Conservation (phyloP, 2,113 vertebrate species). For the Zosterops pallidus region DNA sequence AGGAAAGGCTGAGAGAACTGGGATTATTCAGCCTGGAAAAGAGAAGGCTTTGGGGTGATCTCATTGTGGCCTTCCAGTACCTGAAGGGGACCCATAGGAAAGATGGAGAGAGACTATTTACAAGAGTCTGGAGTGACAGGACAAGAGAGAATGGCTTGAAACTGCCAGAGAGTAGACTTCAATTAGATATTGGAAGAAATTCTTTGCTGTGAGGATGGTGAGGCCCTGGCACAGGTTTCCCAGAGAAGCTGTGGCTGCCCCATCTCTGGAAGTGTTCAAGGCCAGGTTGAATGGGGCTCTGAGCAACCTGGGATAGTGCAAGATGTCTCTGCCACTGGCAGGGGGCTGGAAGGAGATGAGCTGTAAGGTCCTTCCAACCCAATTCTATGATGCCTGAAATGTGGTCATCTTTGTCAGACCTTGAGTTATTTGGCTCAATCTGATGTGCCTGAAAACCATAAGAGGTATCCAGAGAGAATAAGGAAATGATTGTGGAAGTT, state of each 20-base stretch:
- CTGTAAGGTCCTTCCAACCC: neutral
- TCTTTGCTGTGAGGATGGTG: neutral
- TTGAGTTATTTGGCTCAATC: neutral
- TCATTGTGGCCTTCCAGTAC: neutral
- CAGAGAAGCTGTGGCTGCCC: fast-evolving
- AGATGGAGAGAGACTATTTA: neutral
- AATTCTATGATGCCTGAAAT: neutral
- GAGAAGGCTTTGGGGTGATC: too few species aligned
- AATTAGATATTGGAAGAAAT: neutral
- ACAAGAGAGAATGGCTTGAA: neutral
- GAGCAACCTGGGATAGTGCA: neutral
- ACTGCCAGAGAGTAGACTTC: neutral
- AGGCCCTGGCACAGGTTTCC: neutral
- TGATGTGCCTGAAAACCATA: neutral
- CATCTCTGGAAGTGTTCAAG: neutral
- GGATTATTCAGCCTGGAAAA: neutral
- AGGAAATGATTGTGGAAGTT: fast-evolving
- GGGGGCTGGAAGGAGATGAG: neutral
- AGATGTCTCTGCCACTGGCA: neutral
- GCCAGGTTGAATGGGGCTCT: too few species aligned
- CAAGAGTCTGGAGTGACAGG: neutral
- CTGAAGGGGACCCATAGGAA: neutral
- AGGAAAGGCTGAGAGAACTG: fast-evolving
- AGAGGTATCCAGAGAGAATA: neutral
- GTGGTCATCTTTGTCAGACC: neutral